Evolutionary conservation across 2,888 invertebrate species (phyloP).

Genomic region (Hirtodrosophila confusa): DNA sequence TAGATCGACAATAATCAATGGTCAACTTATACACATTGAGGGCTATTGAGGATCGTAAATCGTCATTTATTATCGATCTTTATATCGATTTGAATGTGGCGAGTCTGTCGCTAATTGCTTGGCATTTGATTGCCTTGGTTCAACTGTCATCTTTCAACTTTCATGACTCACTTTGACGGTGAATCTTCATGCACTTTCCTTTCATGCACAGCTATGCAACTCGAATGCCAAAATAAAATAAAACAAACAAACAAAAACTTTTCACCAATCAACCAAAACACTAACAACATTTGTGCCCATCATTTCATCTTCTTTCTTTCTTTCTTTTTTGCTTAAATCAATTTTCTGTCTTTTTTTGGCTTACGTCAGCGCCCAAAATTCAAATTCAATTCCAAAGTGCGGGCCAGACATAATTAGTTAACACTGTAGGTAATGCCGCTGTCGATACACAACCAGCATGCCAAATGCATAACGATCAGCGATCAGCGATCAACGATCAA

Average conservation of each 20-base stretch:
- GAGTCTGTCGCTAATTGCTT: constrained; percentile 44
- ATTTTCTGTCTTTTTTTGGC: constrained; percentile 4
- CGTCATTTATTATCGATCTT: constrained; percentile 11
- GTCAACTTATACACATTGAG: too few relatives aligned
- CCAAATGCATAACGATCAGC: constrained; percentile 63
- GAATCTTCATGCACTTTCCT: constrained; percentile 58
- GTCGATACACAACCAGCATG: constrained; percentile 46
- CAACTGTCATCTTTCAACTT: constrained; percentile 50
- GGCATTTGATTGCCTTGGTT: constrained; percentile 29
- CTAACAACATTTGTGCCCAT: constrained; percentile 54
- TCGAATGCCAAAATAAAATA: constrained; percentile 48
- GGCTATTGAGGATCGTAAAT: not conserved
- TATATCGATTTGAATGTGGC: constrained; percentile 10
- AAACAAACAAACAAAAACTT: constrained; percentile 23
- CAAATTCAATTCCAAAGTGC: constrained; percentile 41
- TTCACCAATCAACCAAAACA: constrained; percentile 52
- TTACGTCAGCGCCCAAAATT: constrained; percentile 39
- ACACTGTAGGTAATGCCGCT: constrained; percentile 46
- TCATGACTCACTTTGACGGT: constrained; percentile 50
- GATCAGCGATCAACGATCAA: constrained; percentile 26
- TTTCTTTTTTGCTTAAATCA: not conserved
- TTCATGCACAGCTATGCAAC: constrained; percentile 41
- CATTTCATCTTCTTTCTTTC: constrained; percentile 41
- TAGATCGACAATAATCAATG: too few relatives aligned
- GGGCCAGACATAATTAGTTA: constrained; percentile 65